phyloP scores from a whole-genome alignment of 2,797 vertebrate genomes.

The Bucorvus abyssinicus region DNA sequence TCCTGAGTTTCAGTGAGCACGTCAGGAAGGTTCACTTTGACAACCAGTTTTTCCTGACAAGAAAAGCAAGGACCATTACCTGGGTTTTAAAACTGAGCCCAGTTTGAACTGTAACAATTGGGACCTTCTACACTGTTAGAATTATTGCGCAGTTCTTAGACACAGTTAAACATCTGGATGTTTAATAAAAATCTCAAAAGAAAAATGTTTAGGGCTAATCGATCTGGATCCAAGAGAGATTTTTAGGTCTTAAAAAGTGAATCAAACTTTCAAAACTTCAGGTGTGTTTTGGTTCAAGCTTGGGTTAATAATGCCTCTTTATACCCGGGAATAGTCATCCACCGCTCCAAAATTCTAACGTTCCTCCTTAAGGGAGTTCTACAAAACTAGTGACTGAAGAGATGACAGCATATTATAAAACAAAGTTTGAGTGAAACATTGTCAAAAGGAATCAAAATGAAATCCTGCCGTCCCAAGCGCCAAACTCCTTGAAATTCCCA shows the following conservation, averaged over 20 bases:
- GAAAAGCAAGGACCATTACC: neutral
- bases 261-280: neutral
- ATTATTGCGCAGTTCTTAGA: neutral
- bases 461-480: neutral
- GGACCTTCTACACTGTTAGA: neutral
- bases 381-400: neutral
- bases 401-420: neutral
- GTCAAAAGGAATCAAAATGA: neutral
- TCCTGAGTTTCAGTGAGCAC: neutral
- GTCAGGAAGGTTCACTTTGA: neutral
- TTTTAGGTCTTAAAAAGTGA: neutral
- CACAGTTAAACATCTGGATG: neutral
- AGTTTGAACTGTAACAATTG: neutral
- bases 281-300: neutral
- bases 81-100: neutral
- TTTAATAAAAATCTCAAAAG: neutral
- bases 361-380: neutral
- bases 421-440: neutral
- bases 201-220: neutral
- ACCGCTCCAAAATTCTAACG: neutral
- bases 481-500: neutral
- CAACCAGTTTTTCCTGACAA: neutral
- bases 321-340: neutral
- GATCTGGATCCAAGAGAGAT: neutral
- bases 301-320: neutral